Conservation (phyloP, 1,140 invertebrate genomes). For the Danaus plexippus region DNA sequence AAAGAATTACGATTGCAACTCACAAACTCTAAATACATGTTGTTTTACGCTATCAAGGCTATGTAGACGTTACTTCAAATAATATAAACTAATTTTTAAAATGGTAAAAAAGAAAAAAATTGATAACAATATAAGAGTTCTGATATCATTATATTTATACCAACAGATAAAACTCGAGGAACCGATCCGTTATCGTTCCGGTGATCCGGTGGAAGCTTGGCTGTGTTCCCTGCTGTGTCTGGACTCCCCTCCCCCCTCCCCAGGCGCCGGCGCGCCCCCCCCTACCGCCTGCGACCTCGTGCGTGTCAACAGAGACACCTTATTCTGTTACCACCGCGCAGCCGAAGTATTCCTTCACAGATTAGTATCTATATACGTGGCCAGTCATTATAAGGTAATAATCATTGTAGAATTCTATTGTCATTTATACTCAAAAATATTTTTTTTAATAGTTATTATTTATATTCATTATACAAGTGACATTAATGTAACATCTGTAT, state of each 20-base stretch:
- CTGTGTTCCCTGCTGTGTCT: conserved; percentile 93
- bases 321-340: conserved; percentile 97
- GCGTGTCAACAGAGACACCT: conserved; percentile 92
- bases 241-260: conserved; percentile 80
- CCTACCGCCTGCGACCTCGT: conserved; percentile 93
- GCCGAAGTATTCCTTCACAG: conserved; percentile 96
- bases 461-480: not conserved
- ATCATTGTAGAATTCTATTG: not conserved
- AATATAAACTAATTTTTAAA: conserved; percentile 40
- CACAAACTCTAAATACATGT: conserved; percentile 18
- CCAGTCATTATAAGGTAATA: conserved; percentile 95
- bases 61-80: conserved; percentile 11
- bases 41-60: conserved; percentile 43
- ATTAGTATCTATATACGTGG: conserved; percentile 93
- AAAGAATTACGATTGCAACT: too few relatives aligned
- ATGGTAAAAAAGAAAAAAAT: conserved; percentile 95
- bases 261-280: conserved; percentile 86
- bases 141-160: conserved; percentile 1
- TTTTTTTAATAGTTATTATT: too few relatives aligned
- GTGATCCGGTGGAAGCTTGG: conserved; percentile 94
- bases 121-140: conserved; percentile 92
- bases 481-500: not conserved
- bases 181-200: conserved; percentile 93
- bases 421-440: too few relatives aligned
- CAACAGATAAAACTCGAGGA: conserved; percentile 87